phyloP scores from a whole-genome alignment of 2,113 vertebrate species.

The Tichodroma muraria region DNA sequence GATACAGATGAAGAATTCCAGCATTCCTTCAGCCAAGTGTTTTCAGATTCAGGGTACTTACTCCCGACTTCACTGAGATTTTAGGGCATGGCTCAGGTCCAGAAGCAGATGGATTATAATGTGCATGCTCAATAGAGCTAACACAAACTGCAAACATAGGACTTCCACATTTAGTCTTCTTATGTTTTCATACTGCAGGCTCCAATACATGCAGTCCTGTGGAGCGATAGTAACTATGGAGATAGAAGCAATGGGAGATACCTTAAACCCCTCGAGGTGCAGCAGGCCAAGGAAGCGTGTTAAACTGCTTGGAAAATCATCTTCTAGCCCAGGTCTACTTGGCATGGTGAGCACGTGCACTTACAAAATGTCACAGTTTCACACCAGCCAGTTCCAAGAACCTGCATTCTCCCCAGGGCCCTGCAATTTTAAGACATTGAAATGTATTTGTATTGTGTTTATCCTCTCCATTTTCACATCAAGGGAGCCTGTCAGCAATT shows the following conservation, averaged over 20 bases:
- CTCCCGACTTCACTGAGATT: background rate
- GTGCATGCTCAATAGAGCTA: background rate
- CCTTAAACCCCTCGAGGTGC: background rate
- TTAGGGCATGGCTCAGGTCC: background rate
- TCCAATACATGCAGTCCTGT: background rate
- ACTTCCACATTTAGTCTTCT: background rate
- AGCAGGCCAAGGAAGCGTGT: background rate
- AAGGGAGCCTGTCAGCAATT: background rate
- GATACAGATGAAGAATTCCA: background rate
- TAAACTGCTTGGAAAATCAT: background rate
- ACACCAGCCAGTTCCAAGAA: background rate
- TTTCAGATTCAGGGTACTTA: background rate
- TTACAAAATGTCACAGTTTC: background rate
- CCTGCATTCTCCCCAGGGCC: background rate
- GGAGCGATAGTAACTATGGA: background rate
- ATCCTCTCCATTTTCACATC: background rate
- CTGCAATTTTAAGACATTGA: background rate
- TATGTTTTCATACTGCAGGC: background rate
- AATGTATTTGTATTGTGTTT: background rate
- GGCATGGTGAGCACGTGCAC: fast-evolving
- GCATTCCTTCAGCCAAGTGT: background rate
- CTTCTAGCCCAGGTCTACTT: background rate
- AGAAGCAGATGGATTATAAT: background rate
- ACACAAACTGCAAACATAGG: background rate
- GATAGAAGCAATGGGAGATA: background rate